Evolutionary conservation across 1,140 invertebrate genomes (phyloP), one percentile per base, ranked within the genome.

Genomic region (Dendroctonus ponderosae): DNA sequence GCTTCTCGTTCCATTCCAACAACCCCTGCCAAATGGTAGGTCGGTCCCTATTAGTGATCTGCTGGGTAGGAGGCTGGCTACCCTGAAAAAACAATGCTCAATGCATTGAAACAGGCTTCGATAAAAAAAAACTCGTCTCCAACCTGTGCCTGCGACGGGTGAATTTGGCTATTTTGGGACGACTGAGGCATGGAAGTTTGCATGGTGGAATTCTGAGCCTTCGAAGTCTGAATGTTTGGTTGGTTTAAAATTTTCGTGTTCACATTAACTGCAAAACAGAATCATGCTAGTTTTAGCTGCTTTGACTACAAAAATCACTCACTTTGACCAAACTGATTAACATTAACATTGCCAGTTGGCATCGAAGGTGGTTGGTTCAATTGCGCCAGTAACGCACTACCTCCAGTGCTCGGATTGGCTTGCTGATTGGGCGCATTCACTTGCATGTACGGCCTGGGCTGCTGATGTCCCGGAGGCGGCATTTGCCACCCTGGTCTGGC

Each of bases 1-100:
- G 90, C 77, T 96, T 96, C 74, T 97, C 94, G 70, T 93, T 89
- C 91, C 93, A 97, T 79, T 97, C 94, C 4, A 97, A 78, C 0
- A 91, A 80, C 7, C 94, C 94, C 71, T 87, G 86, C 93, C 93
- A 95, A 75, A 96, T 93, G 46, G 85, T 88, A 12, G 85, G 85
- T 46, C 89, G 82, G 68, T 90, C 87, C 46, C 84, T 75, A 7
- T 60, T 60, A 15, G 74, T 49, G 63, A 78, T 59, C 68, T 71
- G 73, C 56, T 70, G 66, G 0, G 58, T 49, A 9, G 58, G 68
- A 57, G 74, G 71, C 65, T 80, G 79, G n/a, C 68, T 57, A 65
- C 50, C 64, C 70, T 73, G 51, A 66, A 69, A 67, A 26, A 26
- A 26, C 3, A 26, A 26, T 26, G 26, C 26, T 26, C 26, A 26